A percentile compares a stretch with the other conserved stretches of the same genome.
Conservation (phyloP, 2,797 vertebrate species). For the Scolopax rusticola region DNA sequence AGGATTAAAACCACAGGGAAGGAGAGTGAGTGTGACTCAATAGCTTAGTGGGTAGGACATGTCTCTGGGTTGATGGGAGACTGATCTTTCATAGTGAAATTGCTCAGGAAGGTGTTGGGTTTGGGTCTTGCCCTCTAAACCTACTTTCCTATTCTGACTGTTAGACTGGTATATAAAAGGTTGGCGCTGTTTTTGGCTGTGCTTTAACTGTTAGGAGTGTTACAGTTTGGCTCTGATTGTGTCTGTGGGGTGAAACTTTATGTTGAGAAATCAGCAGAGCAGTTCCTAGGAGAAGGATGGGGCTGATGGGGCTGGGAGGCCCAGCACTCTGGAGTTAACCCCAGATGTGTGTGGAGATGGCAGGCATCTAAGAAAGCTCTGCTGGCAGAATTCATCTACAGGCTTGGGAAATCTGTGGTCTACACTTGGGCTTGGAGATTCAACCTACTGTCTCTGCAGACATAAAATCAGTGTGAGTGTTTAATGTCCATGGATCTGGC, state of each 20-base stretch:
- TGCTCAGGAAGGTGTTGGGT: not conserved
- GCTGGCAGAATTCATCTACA: not conserved
- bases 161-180: not conserved
- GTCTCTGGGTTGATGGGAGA: too few relatives aligned
- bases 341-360: not conserved
- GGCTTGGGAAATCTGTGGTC: not conserved
- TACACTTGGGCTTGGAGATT: not conserved
- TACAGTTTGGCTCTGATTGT: not conserved
- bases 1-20: not conserved
- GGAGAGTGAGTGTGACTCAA: not conserved
- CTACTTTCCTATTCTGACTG: not conserved
- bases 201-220: not conserved
- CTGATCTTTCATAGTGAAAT: not conserved
- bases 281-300: not conserved
- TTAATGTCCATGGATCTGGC: not conserved
- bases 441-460: not conserved
- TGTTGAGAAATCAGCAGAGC: not conserved
- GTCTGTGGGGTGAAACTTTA: not conserved
- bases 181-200: not conserved
- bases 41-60: not conserved
- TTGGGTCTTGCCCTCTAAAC: not conserved
- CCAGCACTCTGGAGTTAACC: not conserved
- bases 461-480: fast-evolving
- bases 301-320: not conserved
- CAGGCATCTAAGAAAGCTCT: not conserved